Base-by-base conservation (phyloP, 1,140 invertebrate genomes). In the Drosophila eugracilis region DNA sequence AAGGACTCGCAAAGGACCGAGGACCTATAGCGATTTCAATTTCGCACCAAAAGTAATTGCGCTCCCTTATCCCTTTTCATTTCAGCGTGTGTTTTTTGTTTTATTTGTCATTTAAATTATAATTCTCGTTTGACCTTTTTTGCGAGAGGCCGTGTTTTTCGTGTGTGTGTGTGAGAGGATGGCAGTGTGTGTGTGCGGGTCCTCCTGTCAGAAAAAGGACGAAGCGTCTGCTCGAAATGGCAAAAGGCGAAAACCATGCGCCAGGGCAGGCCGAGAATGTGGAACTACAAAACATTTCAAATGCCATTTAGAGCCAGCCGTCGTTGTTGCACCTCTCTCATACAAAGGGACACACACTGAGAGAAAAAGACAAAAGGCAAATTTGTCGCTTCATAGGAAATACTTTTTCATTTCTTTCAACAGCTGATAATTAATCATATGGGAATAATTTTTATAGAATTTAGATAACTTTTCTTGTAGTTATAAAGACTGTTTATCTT, bases 241-340 rank as follows among this genome's bases (percentile, higher is more conserved):
- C 48, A 73, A 74, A 73, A 73, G 70, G 69, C 70, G 57, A 74
- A 63, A 74, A 55, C 48, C 58, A 37, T 72, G 69, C 57, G 65
- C 49, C 70, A 36, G 67, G 54, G 45, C 48, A 47, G 39, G 55
- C 55, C 28, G 28, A 75, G 48, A 75, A 69, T 69, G 72, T 66
- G 71, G 59, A 75, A 75, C 72, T 75, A 75, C 72, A 75, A 75
- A 75, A 75, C 72, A 76, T 76, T 76, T 76, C 48, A 76, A 76
- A 76, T 76, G 73, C 72, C 73, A 76, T 76, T 76, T 76, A 76
- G 62, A 59, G 62, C 71, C 70, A 74, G 70, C 57, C 70, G 70
- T 74, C 69, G 57, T 32, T 73, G 70, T 73, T 74, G 70, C 70
- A 74, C 70, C 70, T 74, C 49, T 55, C 71, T 48, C 36, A 14